Evolutionary conservation across 2,113 vertebrate species (phyloP).

Genomic region (Nycticryphes semicollaris): DNA sequence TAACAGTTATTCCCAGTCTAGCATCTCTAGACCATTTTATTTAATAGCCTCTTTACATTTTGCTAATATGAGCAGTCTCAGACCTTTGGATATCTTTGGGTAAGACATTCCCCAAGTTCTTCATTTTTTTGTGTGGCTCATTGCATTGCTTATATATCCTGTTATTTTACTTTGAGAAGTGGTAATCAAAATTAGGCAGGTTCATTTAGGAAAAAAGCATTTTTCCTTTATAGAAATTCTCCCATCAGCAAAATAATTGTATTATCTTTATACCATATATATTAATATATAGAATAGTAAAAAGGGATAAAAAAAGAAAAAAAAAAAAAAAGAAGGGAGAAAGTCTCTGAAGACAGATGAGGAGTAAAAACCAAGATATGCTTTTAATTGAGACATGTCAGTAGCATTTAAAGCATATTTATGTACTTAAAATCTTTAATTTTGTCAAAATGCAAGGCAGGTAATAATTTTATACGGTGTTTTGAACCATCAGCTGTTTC

Average conservation of each 20-base stretch:
- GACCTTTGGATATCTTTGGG: neutral
- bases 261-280: neutral
- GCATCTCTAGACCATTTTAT: neutral
- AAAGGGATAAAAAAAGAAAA: no score
- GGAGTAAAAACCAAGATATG: neutral
- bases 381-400: neutral
- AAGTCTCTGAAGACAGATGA: neutral
- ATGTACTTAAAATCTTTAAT: neutral
- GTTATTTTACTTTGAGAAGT: neutral
- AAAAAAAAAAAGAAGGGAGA: neutral
- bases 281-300: neutral
- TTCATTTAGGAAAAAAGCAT: neutral
- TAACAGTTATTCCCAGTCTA: neutral
- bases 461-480: neutral
- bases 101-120: neutral
- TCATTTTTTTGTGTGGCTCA: neutral
- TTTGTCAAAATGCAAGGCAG: neutral
- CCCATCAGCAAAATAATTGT: neutral
- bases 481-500: neutral
- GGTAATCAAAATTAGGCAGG: neutral
- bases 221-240: neutral
- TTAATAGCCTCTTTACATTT: neutral
- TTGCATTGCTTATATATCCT: neutral
- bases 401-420: neutral
- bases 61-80: neutral